Evolutionary conservation across 2,888 invertebrate genomes (phyloP).

Genomic region (Sturmia bella): DNA sequence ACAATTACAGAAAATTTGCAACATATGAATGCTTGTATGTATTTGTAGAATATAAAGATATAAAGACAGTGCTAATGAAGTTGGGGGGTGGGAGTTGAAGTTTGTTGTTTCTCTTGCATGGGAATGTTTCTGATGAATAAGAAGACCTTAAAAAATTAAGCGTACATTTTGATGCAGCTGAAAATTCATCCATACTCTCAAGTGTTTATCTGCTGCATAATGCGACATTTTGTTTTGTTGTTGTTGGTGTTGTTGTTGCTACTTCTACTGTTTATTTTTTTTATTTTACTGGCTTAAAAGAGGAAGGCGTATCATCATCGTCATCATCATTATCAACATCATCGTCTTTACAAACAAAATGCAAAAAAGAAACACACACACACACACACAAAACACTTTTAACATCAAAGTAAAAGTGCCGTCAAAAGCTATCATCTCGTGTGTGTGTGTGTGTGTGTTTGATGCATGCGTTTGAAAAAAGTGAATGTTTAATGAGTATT

Average conservation of each 20-base stretch:
- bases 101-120: slow-evolving; percentile 26
- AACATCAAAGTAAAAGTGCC: slow-evolving; percentile 68
- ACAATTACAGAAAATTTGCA: slow-evolving; percentile 26
- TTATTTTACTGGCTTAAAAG: slow-evolving; percentile 8
- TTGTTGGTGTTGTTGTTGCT: no score
- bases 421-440: slow-evolving; percentile 61
- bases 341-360: slow-evolving; percentile 32
- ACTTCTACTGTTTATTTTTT: slow-evolving; percentile 4
- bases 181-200: slow-evolving; percentile 54
- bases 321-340: slow-evolving; percentile 28
- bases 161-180: slow-evolving; percentile 54
- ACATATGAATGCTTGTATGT: slow-evolving; percentile 11
- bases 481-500: slow-evolving; percentile 70
- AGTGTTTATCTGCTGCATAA: slow-evolving; percentile 69
- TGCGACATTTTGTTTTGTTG: slow-evolving; percentile 55
- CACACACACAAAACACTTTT: slow-evolving; percentile 66
- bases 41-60: background rate
- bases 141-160: slow-evolving; percentile 2
- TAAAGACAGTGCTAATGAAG: background rate
- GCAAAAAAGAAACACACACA: slow-evolving; percentile 51
- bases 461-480: slow-evolving; percentile 60
- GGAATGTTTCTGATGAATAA: slow-evolving; percentile 42
- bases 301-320: slow-evolving; percentile 3
- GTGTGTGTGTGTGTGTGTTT: slow-evolving; percentile 1
- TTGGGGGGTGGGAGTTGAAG: background rate